phyloP scores from a whole-genome alignment of 2,888 invertebrate species.

The Patella caerulea region DNA sequence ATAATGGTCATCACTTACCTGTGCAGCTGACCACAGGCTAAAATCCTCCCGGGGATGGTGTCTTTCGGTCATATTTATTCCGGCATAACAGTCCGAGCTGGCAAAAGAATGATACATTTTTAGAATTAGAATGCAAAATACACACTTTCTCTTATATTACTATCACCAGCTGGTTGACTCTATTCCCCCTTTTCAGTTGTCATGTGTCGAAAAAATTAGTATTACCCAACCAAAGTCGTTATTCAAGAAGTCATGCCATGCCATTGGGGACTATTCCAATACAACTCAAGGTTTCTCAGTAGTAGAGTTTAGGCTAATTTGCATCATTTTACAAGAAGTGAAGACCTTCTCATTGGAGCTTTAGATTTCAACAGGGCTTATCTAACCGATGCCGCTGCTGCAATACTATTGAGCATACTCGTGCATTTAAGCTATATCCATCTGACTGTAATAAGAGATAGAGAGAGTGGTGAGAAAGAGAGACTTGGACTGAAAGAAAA shows the following conservation, averaged over 20 bases:
- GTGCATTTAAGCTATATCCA: neutral
- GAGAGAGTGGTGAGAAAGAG: neutral
- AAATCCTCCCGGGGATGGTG: constrained; percentile 56
- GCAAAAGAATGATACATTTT: constrained; percentile 34
- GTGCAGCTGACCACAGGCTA: constrained; percentile 53
- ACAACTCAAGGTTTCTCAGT: neutral
- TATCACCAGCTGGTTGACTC: too few relatives aligned
- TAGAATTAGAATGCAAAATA: neutral
- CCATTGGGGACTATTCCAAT: constrained; percentile 7
- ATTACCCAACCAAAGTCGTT: too few relatives aligned
- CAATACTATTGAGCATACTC: neutral
- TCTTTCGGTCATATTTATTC: constrained; percentile 55
- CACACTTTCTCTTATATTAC: too few relatives aligned
- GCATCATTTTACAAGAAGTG: constrained; percentile 9
- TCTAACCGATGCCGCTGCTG: neutral
- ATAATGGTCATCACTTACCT: constrained; percentile 42
- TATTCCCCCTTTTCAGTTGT: too few relatives aligned
- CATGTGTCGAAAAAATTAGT: too few relatives aligned
- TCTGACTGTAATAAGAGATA: neutral
- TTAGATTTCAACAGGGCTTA: constrained; percentile 2
- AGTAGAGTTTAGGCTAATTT: neutral
- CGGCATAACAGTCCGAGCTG: constrained; percentile 60
- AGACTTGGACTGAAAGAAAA: neutral
- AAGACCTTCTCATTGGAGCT: constrained; percentile 7
- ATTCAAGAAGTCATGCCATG: neutral